Conservation (phyloP, 2,888 invertebrate species). For the Drosophila stalkeri region DNA sequence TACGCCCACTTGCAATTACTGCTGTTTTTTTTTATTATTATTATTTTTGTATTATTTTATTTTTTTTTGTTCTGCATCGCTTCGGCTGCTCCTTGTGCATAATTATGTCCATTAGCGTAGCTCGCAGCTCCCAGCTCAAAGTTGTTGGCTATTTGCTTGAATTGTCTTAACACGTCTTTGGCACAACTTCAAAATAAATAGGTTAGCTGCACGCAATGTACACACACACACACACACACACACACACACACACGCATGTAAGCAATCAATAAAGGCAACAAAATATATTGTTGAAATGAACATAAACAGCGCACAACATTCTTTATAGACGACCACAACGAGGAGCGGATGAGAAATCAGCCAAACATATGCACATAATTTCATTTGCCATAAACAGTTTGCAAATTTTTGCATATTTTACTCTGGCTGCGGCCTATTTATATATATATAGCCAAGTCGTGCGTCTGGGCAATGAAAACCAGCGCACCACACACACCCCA, state of each 20-base stretch:
- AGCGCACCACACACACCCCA: background rate
- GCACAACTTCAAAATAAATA: constrained; percentile 63
- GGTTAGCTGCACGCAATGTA: constrained; percentile 56
- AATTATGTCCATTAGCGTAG: constrained; percentile 69
- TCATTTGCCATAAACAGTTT: constrained; percentile 50
- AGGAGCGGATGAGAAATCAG: constrained; percentile 32
- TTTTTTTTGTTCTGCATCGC: constrained; percentile 15
- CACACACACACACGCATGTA: constrained; percentile 7
- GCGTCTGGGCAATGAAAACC: constrained; percentile 6
- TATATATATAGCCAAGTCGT: constrained; percentile 17
- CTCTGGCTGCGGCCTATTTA: constrained; percentile 40
- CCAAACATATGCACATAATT: constrained; percentile 53
- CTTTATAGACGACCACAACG: constrained; percentile 16
- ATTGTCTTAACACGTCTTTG: constrained; percentile 65
- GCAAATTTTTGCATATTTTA: constrained; percentile 55
- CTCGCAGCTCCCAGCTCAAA: constrained; percentile 41
- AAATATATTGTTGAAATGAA: constrained; percentile 25
- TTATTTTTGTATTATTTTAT: background rate
- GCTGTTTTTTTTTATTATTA: no score
- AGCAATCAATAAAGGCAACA: constrained; percentile 45
- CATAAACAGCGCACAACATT: constrained; percentile 40
- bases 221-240: constrained; percentile 2
- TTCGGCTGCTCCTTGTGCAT: constrained; percentile 42
- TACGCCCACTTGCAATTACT: background rate
- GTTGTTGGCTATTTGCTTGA: constrained; percentile 58